These are phyloP conservation scores for Idris sp. DNA, from an alignment of 1,140 invertebrate species.

Conservation along the genomic window DNA sequence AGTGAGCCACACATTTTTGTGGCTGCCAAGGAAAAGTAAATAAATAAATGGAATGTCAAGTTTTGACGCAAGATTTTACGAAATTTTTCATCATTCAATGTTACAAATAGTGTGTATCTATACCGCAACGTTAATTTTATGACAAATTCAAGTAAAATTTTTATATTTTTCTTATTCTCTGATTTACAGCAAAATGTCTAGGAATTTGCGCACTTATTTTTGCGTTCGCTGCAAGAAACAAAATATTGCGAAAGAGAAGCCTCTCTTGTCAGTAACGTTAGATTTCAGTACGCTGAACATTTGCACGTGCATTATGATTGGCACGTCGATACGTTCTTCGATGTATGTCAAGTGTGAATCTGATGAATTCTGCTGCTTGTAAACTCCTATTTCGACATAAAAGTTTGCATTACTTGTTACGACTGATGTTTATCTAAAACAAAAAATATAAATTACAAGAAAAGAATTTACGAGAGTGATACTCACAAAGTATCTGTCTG, in stretches of 20 bases:
- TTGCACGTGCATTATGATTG: slow-evolving; percentile 73
- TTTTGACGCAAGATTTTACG: slow-evolving; percentile 13
- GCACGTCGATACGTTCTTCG: slow-evolving; percentile 68
- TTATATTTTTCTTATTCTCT: no score
- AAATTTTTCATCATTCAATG: neutral
- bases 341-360: slow-evolving; percentile 65
- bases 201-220: slow-evolving; percentile 5
- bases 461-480: no score
- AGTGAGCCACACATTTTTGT: slow-evolving; percentile 18
- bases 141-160: no score
- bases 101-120: no score
- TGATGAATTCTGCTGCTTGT: slow-evolving; percentile 67
- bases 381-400: slow-evolving; percentile 60
- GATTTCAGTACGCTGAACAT: slow-evolving; percentile 71
- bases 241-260: slow-evolving; percentile 58
- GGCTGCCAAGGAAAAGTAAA: slow-evolving; percentile 2
- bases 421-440: slow-evolving; percentile 40
- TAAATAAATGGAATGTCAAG: slow-evolving; percentile 26
- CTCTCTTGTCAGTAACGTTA: slow-evolving; percentile 69
- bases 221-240: slow-evolving; percentile 12
- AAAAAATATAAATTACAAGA: slow-evolving; percentile 36
- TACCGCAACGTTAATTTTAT: no score
- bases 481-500: no score
- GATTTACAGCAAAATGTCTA: slow-evolving; percentile 15
- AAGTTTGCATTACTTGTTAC: slow-evolving; percentile 60